These are phyloP conservation scores for Microctonus aethiopoides DNA, from an alignment of 2,888 invertebrate genomes.

Conservation along the genomic window DNA sequence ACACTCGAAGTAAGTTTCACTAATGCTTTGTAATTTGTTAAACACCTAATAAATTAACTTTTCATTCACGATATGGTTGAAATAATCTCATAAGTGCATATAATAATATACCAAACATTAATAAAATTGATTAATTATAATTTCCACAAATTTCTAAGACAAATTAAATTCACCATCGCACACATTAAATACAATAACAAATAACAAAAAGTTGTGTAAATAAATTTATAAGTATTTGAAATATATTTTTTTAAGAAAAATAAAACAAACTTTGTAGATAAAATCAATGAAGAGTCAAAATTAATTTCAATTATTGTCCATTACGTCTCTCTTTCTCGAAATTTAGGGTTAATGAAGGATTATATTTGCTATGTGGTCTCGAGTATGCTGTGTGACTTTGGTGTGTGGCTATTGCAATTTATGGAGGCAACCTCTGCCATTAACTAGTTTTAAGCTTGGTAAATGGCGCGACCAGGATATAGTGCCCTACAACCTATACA, in stretches of 20 bases:
- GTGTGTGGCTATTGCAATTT: constrained; percentile 54
- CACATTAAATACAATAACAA: no score
- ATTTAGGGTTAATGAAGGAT: background rate
- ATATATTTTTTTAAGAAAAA: no score
- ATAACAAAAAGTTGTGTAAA: no score
- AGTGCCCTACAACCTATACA: background rate
- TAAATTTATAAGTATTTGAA: no score
- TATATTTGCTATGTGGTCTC: background rate
- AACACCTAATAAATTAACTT: no score
- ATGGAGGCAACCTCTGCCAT: constrained; percentile 53
- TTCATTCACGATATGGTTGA: no score
- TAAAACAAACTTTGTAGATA: background rate
- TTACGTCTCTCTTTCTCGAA: background rate
- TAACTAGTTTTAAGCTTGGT: constrained; percentile 63
- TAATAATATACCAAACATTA: no score
- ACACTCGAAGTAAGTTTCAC: constrained; percentile 42
- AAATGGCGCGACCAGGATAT: constrained; percentile 12
- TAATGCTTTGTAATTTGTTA: no score
- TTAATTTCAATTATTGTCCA: background rate
- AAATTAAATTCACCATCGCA: no score
- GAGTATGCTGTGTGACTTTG: background rate
- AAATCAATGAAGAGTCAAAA: background rate
- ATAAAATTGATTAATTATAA: no score
- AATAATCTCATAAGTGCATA: no score
- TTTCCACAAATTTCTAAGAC: no score